These are phyloP conservation scores for Brachionus calyciflorus DNA, from an alignment of 1,140 invertebrate species.

Conservation along the genomic window DNA sequence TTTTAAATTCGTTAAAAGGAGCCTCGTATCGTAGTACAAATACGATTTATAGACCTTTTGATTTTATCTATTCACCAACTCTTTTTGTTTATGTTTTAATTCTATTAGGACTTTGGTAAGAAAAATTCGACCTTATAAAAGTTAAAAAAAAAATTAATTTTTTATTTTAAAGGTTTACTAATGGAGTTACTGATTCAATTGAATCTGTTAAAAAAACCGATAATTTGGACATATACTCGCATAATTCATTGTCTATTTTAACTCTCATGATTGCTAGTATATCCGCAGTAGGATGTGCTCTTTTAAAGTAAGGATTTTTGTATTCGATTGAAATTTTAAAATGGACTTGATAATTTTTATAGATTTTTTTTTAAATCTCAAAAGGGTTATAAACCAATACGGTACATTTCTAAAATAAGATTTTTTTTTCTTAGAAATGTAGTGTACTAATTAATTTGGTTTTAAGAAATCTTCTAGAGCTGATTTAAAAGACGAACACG, in stretches of 20 bases:
- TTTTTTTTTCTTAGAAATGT: no score
- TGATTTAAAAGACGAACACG: no score
- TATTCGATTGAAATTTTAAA: not conserved
- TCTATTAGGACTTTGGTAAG: slow-evolving; percentile 17
- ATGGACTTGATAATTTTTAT: not conserved
- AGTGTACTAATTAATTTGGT: no score
- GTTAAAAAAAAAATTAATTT: not conserved
- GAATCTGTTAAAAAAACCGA: not conserved
- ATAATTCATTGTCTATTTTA: slow-evolving; percentile 8
- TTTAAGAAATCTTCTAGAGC: no score
- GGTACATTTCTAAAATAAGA: no score
- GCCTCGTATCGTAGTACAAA: slow-evolving; percentile 41
- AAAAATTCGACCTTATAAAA: not conserved
- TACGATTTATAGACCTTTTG: slow-evolving; percentile 43
- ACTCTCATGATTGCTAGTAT: not conserved
- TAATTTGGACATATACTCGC: not conserved
- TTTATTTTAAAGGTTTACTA: slow-evolving; percentile 24
- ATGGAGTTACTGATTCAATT: slow-evolving; percentile 22
- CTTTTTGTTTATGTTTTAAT: slow-evolving; percentile 41
- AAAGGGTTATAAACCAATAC: no score
- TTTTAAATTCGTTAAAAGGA: slow-evolving; percentile 41
- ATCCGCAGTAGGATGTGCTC: not conserved
- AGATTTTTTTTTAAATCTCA: no score
- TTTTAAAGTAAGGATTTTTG: slow-evolving; percentile 5
- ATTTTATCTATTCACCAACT: slow-evolving; percentile 44